Conservation (phyloP, 2,113 vertebrate genomes). For the Stercorarius parasiticus region DNA sequence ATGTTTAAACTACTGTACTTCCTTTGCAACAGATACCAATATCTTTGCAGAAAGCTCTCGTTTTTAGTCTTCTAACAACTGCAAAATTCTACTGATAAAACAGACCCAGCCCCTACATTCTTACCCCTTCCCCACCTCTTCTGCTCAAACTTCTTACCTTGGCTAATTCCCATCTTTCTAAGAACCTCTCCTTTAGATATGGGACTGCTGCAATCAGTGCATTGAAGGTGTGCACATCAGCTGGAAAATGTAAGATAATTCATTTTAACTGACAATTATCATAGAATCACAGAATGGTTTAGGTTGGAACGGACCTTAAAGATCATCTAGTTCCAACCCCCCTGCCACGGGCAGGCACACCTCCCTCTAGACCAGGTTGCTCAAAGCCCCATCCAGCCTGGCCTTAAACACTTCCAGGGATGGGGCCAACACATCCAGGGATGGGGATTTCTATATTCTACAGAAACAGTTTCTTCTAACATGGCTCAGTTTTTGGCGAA, state of each 20-base stretch:
- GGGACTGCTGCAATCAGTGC: constrained; percentile 81
- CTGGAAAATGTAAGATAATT: constrained; percentile 60
- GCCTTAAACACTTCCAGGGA: background rate
- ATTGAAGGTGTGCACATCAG: constrained; percentile 89
- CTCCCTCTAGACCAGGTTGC: background rate
- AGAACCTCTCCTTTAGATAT: constrained; percentile 57
- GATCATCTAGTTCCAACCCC: background rate
- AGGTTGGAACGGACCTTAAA: background rate
- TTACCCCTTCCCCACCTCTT: background rate
- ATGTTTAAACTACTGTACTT: background rate
- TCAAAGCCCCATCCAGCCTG: background rate
- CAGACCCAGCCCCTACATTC: background rate
- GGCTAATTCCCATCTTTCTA: constrained; percentile 79
- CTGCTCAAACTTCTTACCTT: constrained; percentile 72
- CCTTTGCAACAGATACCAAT: background rate
- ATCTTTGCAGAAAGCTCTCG: background rate
- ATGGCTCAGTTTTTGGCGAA: constrained; percentile 53
- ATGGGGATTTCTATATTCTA: background rate
- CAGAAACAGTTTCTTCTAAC: background rate
- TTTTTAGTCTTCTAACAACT: background rate
- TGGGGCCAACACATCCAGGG: background rate
- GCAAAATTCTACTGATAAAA: background rate
- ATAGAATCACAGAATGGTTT: background rate
- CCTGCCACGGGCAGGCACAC: background rate
- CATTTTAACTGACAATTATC: background rate